Base-by-base conservation (phyloP, 2,797 vertebrate genomes). In the Cyprinodon diabolis region DNA sequence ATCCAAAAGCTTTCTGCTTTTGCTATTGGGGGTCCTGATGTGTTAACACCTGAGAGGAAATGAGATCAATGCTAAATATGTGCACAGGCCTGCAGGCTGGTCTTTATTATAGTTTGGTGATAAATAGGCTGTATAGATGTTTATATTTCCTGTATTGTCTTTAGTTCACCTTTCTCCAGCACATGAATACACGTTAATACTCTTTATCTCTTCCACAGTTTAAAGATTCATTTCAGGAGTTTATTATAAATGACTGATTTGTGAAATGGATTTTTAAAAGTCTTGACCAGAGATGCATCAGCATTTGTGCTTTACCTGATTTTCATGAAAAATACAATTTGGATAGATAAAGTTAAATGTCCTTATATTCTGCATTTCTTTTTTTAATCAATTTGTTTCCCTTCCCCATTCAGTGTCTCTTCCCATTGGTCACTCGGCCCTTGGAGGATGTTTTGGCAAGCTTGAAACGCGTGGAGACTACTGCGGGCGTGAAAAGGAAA, bases 351-450 rank as follows among this genome's bases (percentile, higher is more conserved):
- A 30, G 25, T 30, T 30, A 30, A 30, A 30, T 15, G 14, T 21
- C 4, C 37, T 7, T 62, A 17, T 45, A 14, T 12, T 65, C 0
- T 40, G 23, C n/a, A 14, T 65, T 10, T 23, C 45, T 43, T 21
- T 45, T 11, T 1, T 7, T 84, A 67, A 90, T 86, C n/a, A 58
- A 7, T 68, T 6, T 35, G 0, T 51, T 1, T 84, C 13, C 12
- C 14, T 80, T 62, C 19, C 37, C 43, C 30, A 35, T 80, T 11
- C 14, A 99, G 98, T 99, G 98, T 90, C 96, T 99, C 81, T 99
- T 97, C 89, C 98, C 98, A 21, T 91, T 99, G 88, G 97, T 98
- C 77, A 96, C 92, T 82, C 94, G 87, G 62, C 90, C 97, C 9
- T 82, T 97, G 89, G 96, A 93, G 89, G 96, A 96, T 83, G 88